These are phyloP conservation scores for Drosophila sp. DNA, from an alignment of 1,140 invertebrate genomes.

Conservation along the genomic window DNA sequence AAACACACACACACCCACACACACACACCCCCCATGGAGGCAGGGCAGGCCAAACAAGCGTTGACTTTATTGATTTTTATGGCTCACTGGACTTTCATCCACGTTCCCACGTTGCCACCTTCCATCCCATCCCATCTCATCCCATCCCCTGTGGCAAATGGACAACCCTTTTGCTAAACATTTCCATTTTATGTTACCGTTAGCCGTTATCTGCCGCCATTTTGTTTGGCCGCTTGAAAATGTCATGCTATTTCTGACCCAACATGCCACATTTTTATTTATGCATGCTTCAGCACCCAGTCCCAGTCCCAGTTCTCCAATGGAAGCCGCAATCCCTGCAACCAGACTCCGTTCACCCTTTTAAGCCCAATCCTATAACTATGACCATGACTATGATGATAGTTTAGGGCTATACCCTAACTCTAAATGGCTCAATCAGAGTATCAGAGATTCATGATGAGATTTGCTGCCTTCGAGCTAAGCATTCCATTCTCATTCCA, in stretches of 20 bases:
- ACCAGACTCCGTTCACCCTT: neutral
- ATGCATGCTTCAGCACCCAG: constrained; percentile 58
- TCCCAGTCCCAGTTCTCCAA: neutral
- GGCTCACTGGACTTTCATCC: constrained; percentile 58
- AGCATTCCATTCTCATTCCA: too few relatives aligned
- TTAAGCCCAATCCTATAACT: too few relatives aligned
- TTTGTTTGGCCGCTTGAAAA: constrained; percentile 64
- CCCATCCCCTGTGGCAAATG: constrained; percentile 14
- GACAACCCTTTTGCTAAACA: constrained; percentile 65
- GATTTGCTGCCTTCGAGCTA: too few relatives aligned
- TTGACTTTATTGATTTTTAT: constrained; percentile 77
- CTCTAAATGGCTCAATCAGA: neutral
- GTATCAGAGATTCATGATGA: too few relatives aligned
- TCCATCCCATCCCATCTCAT: neutral
- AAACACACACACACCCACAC: constrained; percentile 23
- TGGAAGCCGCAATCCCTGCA: neutral
- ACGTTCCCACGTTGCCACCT: neutral
- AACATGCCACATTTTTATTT: constrained; percentile 79
- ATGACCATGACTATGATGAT: neutral
- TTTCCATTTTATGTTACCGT: constrained; percentile 64
- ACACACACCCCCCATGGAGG: neutral
- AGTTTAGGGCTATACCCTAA: neutral
- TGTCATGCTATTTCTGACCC: constrained; percentile 79
- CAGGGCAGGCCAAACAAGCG: constrained; percentile 20
- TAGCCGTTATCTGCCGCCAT: constrained; percentile 61